Percentiles rank a stretch among this genome's conserved stretches.
phyloP scores from a whole-genome alignment of 2,113 vertebrate genomes.

The Calidris pugnax region DNA sequence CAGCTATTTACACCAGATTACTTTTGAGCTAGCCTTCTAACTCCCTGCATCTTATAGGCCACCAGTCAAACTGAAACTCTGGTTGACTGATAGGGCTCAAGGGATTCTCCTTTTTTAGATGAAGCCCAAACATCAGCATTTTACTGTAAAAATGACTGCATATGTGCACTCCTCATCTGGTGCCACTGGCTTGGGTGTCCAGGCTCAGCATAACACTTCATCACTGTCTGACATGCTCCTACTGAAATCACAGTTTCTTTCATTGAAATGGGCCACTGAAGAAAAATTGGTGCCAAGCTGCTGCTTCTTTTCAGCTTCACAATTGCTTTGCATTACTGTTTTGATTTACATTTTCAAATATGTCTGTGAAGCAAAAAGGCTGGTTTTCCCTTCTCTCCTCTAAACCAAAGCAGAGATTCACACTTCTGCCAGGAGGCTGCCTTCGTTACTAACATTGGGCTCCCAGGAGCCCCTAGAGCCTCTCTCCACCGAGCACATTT shows the following conservation, averaged over 20 bases:
- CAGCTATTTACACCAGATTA: not conserved
- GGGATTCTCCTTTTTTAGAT: not conserved
- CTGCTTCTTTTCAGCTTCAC: not conserved
- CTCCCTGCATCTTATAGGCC: not conserved
- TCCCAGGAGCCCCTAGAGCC: not conserved
- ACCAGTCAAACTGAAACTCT: not conserved
- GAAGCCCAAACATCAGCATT: not conserved
- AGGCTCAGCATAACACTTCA: not conserved
- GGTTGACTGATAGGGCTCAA: not conserved
- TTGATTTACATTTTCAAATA: not conserved
- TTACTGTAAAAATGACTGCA: not conserved
- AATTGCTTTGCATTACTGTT: not conserved
- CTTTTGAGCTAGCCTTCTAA: not conserved
- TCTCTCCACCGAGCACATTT: not conserved
- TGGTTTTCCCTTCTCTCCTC: not conserved
- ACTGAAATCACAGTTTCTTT: not conserved
- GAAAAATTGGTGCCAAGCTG: not conserved
- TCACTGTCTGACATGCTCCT: not conserved
- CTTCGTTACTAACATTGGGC: not conserved
- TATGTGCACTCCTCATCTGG: not conserved
- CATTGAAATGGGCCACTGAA: not conserved
- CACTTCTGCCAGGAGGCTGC: not conserved
- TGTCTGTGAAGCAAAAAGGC: not conserved
- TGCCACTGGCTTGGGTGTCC: not conserved
- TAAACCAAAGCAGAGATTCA: not conserved